Base-by-base conservation (phyloP, 2,113 vertebrate genomes). In the Romanogobio albipinnatus region DNA sequence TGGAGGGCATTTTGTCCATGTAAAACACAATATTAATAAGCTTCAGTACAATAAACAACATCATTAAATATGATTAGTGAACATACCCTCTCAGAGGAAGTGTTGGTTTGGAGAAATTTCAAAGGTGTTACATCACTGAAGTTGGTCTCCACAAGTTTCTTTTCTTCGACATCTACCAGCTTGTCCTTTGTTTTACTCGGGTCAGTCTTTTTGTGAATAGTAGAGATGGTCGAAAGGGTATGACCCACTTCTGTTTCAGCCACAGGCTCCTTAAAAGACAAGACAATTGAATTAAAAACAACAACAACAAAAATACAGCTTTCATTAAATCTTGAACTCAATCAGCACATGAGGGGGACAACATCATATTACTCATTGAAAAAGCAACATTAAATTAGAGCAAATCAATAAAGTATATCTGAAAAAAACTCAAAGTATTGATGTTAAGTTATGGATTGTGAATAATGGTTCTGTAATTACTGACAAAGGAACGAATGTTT, bases 261-360 rank as follows among this genome's bases (percentile, higher is more conserved):
- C 11, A 90, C 76, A 51, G 53, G 75, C 39, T 89, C 90, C 94
- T 95, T 90, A 3, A 86, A 2, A 81, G 45, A 71, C 17, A 85
- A 77, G 6, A 58, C 17, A 47, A 83, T 10, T 15, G 10, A 70
- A 24, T 58, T 71, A 39, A 15, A 39, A 39, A 24, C 53, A 56
- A 49, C 33, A 36, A 19, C 8, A 53, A 13, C 59, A 29, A 64
- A 17, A 36, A 33, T 19, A 19, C 4, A 5, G 8, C 11, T 59
- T 73, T 14, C 8, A 29, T 26, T 33, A 80, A 49, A 26, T 56
- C 51, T 53, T 17, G 15, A 53, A 51, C 49, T 51, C 4, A 51
- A 53, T 53, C 49, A 17, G 49, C 49, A 53, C 17, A 56, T 19
- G 53, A 56, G 2, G 2, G 51, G 51, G 51, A 19, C 17, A 33